Evolutionary conservation across 2,797 vertebrate species (phyloP), one percentile per base, ranked within the genome.

Genomic region (Tiaroga cobitis): DNA sequence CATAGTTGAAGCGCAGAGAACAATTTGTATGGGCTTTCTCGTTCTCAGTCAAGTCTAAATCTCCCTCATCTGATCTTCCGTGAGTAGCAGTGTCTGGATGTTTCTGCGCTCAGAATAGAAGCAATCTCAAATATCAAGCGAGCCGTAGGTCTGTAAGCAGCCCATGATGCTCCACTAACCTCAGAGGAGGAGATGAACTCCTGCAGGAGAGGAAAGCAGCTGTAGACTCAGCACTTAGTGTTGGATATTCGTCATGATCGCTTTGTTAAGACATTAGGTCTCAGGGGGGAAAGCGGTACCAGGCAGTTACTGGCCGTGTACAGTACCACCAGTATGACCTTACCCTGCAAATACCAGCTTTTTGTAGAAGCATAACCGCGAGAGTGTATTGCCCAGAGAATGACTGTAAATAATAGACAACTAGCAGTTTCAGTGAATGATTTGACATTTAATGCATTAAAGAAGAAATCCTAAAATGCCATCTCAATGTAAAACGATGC

Each of bases 241-340:
- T 69, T 80, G 65, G 80, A 87, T 80, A 87, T 89, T 85, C 78
- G 37, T 87, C 89, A 90, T 81, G 87, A 81, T 85, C 51, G 11
- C 77, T 86, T 46, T 86, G 69, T 86, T 88, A 75, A 80, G 88
- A 85, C 73, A 9, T 79, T 19, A 43, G 26, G 87, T 70, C 68
- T 13, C 26, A 26, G 80, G 77, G 51, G 85, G 63, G 41, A 67
- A 85, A 77, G 83, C 41, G n/a, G 80, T 85, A 85, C 46, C 26
- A 77, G 85, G 80, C 76, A n/a, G 85, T 34, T 39, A 68, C 73
- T 75, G 82, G 56, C 49, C 26, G 26, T 37, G 43, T 43, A 75
- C 18, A 46, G 67, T n/a, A 46, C 67, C 76, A 72, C 51, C 75
- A 72, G 75, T 26, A 26, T 72, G 49, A 80, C 51, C 75, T 79